These are phyloP conservation scores for Strix aluco DNA, from an alignment of 2,113 vertebrate genomes.

Conservation along the genomic window DNA sequence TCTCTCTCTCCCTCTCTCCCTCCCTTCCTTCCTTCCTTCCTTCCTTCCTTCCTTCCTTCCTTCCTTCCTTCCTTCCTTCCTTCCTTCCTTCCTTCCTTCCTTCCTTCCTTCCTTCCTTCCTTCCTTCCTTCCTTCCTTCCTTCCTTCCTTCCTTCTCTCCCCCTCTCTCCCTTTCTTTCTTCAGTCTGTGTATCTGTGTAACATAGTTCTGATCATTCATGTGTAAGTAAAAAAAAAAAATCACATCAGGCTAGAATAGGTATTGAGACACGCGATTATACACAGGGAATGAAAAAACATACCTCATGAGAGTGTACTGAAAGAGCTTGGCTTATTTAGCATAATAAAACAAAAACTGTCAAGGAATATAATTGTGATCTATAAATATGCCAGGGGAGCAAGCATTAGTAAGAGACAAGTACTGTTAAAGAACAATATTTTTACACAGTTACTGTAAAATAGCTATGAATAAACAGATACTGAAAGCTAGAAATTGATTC, in stretches of 20 bases:
- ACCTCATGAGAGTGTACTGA: not conserved
- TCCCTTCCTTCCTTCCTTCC: no score
- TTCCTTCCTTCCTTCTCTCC: no score
- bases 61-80: no score
- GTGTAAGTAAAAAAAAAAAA: not conserved
- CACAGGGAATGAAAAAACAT: not conserved
- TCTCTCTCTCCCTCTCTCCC: no score
- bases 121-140: no score
- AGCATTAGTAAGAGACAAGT: not conserved
- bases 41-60: no score
- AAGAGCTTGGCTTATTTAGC: not conserved
- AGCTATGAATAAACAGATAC: not conserved
- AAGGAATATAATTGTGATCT: not conserved
- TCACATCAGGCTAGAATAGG: not conserved
- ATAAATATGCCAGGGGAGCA: not conserved
- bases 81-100: no score
- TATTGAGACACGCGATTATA: not conserved
- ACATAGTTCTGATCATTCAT: not conserved
- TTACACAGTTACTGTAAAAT: not conserved
- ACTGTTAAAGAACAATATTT: not conserved
- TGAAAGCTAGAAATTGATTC: not conserved
- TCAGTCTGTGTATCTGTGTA: not conserved
- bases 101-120: no score
- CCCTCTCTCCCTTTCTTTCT: not conserved
- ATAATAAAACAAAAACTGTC: not conserved